A percentile compares a stretch with the other conserved stretches of the same genome.
These are phyloP conservation scores for Gasterosteus nipponicus DNA, from an alignment of 2,113 vertebrate genomes.

Conservation along the genomic window DNA sequence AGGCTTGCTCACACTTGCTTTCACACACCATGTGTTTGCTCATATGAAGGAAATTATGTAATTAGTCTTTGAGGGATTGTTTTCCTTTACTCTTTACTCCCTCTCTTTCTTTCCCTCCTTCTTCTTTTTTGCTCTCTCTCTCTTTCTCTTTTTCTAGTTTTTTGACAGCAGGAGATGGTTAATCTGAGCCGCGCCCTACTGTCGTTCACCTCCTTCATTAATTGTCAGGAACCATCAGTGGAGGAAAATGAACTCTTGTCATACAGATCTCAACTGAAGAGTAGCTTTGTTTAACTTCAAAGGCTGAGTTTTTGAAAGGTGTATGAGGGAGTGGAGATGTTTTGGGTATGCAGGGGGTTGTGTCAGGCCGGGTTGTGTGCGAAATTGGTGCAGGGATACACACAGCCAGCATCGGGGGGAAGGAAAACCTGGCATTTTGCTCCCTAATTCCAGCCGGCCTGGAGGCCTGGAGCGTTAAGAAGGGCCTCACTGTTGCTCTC, in stretches of 20 bases:
- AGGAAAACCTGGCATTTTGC: constrained; percentile 89
- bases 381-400: constrained; percentile 72
- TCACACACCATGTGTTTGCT: constrained; percentile 88
- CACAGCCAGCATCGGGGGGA: constrained; percentile 67
- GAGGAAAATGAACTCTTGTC: constrained; percentile 71
- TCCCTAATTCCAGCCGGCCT: constrained; percentile 88
- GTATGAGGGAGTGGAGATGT: constrained; percentile 55
- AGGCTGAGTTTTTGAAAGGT: constrained; percentile 70
- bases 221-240: constrained; percentile 84
- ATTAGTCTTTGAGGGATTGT: constrained; percentile 89
- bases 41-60: constrained; percentile 97
- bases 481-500: constrained; percentile 89
- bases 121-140: constrained; percentile 7
- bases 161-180: constrained; percentile 84
- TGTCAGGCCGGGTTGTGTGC: constrained; percentile 48
- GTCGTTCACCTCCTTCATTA: constrained; percentile 83
- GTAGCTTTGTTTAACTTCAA: constrained; percentile 84
- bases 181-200: constrained; percentile 81
- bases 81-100: constrained; percentile 69
- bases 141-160: constrained; percentile 33
- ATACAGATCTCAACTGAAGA: constrained; percentile 87
- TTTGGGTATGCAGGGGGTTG: constrained; percentile 33
- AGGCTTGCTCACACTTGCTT: constrained; percentile 72
- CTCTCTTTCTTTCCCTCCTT: constrained; percentile 57
- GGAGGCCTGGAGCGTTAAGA: constrained; percentile 87